These are phyloP conservation scores for Drosophila anomelani DNA, from an alignment of 2,888 invertebrate species.

Conservation along the genomic window DNA sequence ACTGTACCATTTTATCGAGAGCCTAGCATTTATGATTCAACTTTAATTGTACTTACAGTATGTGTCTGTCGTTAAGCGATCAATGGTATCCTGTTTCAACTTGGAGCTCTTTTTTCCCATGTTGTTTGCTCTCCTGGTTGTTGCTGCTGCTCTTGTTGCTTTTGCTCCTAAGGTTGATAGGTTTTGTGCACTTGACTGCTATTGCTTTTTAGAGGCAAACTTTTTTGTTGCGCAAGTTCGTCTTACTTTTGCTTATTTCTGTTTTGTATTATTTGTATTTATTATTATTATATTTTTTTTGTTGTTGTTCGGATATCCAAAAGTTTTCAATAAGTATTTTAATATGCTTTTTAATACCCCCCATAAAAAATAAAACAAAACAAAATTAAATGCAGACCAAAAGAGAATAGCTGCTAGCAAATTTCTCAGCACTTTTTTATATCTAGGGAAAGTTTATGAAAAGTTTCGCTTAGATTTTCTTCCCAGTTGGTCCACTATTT, in stretches of 20 bases:
- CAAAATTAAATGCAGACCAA: conserved; percentile 9
- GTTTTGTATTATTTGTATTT: conserved; percentile 11
- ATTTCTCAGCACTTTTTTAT: conserved; percentile 40
- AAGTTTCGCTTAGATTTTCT: conserved; percentile 21
- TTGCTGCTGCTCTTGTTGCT: conserved; percentile 27
- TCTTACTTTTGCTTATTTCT: conserved; percentile 19
- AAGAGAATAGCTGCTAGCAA: conserved; percentile 18
- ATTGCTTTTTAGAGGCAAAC: conserved; percentile 69
- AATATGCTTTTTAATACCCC: conserved; percentile 68
- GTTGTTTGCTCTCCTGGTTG: conserved; percentile 77
- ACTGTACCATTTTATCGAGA: conserved; percentile 11
- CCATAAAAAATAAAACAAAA: conserved; percentile 10
- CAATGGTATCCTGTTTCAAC: conserved; percentile 97
- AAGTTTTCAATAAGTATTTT: conserved; percentile 74
- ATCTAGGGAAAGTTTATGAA: conserved; percentile 34
- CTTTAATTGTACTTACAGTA: conserved; percentile 90
- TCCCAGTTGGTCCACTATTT: conserved; percentile 4
- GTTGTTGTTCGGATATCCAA: conserved; percentile 30
- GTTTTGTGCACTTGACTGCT: conserved; percentile 57
- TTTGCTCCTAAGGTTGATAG: conserved; percentile 17
- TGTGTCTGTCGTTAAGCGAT: conserved; percentile 95
- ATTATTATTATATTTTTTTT: conserved; percentile 1
- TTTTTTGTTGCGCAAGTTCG: conserved; percentile 54
- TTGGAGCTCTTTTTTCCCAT: conserved; percentile 99
- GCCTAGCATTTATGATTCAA: not conserved